phyloP scores from a whole-genome alignment of 2,797 vertebrate species.

The Chromis chromis region DNA sequence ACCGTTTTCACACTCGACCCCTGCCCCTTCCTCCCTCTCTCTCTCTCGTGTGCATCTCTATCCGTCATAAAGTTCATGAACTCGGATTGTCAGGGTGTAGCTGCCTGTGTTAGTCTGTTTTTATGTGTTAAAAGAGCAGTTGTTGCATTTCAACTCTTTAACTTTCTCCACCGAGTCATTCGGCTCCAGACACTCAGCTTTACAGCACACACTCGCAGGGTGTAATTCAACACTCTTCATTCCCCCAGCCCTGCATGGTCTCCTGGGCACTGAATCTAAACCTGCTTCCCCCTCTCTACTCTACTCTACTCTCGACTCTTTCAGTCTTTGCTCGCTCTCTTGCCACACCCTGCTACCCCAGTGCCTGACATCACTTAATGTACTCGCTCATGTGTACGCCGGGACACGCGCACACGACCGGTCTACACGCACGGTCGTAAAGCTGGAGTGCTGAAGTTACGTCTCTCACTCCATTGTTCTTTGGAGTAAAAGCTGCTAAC shows the following conservation, averaged over 20 bases:
- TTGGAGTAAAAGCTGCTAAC: conserved; percentile 79
- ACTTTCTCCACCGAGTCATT: conserved; percentile 41
- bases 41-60: conserved; percentile 29
- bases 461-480: conserved; percentile 79
- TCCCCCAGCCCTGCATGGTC: conserved; percentile 61
- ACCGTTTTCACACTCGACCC: conserved; percentile 13
- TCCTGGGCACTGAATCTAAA: conserved; percentile 66
- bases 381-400: conserved; percentile 52
- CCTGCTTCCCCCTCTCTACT: conserved; percentile 30
- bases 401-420: conserved; percentile 13
- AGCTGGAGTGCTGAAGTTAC: conserved; percentile 70
- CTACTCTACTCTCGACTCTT: conserved; percentile 30
- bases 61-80: conserved; percentile 56
- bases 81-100: conserved; percentile 43
- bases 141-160: conserved; percentile 25
- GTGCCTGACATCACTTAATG: conserved; percentile 79
- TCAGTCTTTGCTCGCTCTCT: conserved; percentile 39
- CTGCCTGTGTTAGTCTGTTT: conserved; percentile 26
- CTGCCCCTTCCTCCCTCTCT: conserved; percentile 31
- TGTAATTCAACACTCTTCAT: conserved; percentile 78
- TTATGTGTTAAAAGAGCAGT: conserved; percentile 18
- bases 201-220: conserved; percentile 50
- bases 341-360: conserved; percentile 75
- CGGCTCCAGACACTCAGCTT: conserved; percentile 52
- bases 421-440: conserved; percentile 57